Percentiles rank a stretch among this genome's conserved stretches.
Evolutionary conservation across 2,888 invertebrate genomes (phyloP).

Genomic region (Drosophila helvetica): DNA sequence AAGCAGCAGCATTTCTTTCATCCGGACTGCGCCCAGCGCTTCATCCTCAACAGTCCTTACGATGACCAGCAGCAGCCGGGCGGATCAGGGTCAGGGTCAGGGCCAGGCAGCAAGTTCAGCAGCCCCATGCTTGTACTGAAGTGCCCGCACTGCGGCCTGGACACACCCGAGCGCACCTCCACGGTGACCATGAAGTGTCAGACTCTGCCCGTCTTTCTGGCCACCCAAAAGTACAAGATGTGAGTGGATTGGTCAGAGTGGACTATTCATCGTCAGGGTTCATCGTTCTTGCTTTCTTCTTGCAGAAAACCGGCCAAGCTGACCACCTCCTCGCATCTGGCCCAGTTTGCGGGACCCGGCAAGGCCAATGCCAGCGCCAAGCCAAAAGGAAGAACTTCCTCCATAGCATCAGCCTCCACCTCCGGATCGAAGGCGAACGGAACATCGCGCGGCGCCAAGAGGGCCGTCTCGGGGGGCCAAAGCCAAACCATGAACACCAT

Average conservation of each 20-base stretch:
- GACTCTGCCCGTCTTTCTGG: constrained; percentile 87
- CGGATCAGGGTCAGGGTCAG: background rate
- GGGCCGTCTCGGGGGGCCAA: background rate
- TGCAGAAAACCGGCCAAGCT: constrained; percentile 83
- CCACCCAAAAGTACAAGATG: constrained; percentile 84
- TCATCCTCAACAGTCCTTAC: constrained; percentile 82
- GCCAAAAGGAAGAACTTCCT: constrained; percentile 30
- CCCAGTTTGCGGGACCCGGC: constrained; percentile 43
- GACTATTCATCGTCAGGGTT: too few relatives aligned
- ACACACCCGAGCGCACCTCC: constrained; percentile 85
- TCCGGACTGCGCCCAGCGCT: constrained; percentile 88
- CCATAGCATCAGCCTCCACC: background rate
- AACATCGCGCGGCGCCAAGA: constrained; percentile 38
- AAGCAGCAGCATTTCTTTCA: constrained; percentile 92
- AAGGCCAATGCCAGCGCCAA: constrained; percentile 13
- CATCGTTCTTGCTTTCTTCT: background rate
- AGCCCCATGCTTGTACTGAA: constrained; percentile 82
- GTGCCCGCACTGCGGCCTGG: constrained; percentile 90
- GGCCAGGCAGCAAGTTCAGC: constrained; percentile 80
- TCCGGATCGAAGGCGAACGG: constrained; percentile 44
- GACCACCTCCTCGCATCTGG: constrained; percentile 62
- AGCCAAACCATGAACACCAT: constrained; percentile 57
- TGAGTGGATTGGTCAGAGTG: constrained; percentile 49
- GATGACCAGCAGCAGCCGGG: constrained; percentile 83
- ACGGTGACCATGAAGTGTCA: constrained; percentile 87